These are phyloP conservation scores for Hanleya hanleyi DNA, from an alignment of 2,888 invertebrate species.

Conservation along the genomic window DNA sequence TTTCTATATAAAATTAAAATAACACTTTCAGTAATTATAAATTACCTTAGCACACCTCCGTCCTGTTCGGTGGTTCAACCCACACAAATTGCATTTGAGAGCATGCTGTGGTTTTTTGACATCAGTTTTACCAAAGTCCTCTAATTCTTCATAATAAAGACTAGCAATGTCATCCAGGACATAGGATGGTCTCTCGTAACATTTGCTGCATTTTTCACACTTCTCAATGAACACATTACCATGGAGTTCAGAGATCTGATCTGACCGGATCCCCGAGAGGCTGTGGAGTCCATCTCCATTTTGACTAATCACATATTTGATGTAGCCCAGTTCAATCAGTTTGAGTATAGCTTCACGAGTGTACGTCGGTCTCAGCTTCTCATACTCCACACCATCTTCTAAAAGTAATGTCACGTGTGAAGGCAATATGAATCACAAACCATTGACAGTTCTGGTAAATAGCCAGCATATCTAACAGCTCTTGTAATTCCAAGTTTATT, in stretches of 20 bases:
- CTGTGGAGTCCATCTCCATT: conserved; percentile 67
- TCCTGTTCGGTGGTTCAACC: conserved; percentile 61
- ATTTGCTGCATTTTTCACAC: conserved; percentile 55
- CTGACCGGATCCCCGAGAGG: conserved; percentile 52
- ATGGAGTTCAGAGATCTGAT: conserved; percentile 62
- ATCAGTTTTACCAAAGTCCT: conserved; percentile 52
- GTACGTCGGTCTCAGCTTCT: conserved; percentile 61
- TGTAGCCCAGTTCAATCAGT: conserved; percentile 45
- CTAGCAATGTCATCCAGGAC: conserved; percentile 60
- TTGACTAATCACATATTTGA: conserved; percentile 63
- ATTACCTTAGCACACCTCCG: conserved; percentile 58
- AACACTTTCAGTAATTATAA: neutral
- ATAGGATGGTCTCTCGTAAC: conserved; percentile 54
- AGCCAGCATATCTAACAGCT: too few relatives aligned
- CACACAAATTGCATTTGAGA: conserved; percentile 54
- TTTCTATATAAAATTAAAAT: neutral
- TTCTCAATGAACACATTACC: conserved; percentile 66
- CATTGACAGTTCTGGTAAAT: too few relatives aligned
- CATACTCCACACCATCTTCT: conserved; percentile 53
- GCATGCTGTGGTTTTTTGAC: conserved; percentile 55
- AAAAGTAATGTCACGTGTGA: too few relatives aligned
- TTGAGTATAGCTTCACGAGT: conserved; percentile 63
- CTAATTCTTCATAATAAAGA: conserved; percentile 62
- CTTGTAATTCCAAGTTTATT: too few relatives aligned
- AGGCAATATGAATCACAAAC: too few relatives aligned